Percentiles rank a stretch among this genome's conserved stretches.
Conservation (phyloP, 2,113 vertebrate species). For the Seriola quinqueradiata region DNA sequence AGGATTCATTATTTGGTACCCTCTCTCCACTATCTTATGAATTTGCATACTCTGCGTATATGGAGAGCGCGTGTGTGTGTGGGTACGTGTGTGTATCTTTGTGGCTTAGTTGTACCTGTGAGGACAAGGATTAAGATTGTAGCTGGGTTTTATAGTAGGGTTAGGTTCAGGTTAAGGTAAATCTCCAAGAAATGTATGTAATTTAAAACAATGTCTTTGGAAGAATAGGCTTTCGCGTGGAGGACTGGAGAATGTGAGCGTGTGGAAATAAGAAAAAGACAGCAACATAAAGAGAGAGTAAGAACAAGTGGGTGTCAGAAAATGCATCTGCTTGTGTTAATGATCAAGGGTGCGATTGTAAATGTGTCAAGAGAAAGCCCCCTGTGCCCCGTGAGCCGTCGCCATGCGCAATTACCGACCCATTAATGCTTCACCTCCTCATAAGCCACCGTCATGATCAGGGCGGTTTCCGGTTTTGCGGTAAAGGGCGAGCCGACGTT, state of each 20-base stretch:
- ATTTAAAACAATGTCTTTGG: constrained; percentile 7
- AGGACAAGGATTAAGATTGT: constrained; percentile 14
- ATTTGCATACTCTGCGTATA: constrained; percentile 61
- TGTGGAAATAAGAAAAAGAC: neutral
- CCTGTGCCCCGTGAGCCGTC: neutral
- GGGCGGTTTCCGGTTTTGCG: neutral
- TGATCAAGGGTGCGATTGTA: neutral
- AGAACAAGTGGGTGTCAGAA: neutral
- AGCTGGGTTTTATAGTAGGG: constrained; percentile 25
- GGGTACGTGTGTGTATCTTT: constrained; percentile 3
- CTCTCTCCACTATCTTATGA: constrained; percentile 33
- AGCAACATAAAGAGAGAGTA: neutral
- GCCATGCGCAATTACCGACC: neutral
- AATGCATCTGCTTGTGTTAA: neutral
- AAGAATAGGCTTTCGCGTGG: neutral
- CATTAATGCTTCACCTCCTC: neutral
- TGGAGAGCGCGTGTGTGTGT: neutral
- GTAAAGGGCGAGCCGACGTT: constrained; percentile 5
- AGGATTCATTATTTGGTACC: constrained; percentile 67
- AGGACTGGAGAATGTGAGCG: neutral
- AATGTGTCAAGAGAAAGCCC: neutral
- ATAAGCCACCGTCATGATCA: neutral
- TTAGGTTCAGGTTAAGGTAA: constrained; percentile 13
- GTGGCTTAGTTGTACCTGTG: constrained; percentile 12
- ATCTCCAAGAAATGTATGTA: neutral